Conservation (phyloP, 2,888 invertebrate genomes). For the Euplexia lucipara region DNA sequence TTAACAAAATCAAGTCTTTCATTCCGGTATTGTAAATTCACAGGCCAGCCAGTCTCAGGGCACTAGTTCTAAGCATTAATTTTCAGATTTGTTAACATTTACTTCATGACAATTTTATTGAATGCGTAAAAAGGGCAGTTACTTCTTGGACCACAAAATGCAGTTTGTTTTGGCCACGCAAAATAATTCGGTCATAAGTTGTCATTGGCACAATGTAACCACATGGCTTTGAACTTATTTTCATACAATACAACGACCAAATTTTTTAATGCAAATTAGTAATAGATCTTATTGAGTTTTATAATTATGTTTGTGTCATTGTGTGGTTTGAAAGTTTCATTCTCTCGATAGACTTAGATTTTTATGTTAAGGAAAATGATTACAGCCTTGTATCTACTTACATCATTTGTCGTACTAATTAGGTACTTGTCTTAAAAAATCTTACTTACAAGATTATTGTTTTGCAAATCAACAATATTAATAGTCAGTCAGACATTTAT, state of each 20-base stretch:
- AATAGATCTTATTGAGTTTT: slow-evolving; percentile 26
- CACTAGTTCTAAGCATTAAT: no score
- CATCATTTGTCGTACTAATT: background rate
- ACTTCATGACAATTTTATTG: no score
- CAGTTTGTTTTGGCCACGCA: slow-evolving; percentile 35
- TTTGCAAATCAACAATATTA: no score
- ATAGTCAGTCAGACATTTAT: no score
- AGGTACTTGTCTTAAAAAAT: no score
- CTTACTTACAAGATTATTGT: no score
- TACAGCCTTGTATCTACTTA: background rate
- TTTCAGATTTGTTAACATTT: no score
- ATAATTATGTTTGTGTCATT: slow-evolving; percentile 22
- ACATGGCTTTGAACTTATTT: slow-evolving; percentile 57
- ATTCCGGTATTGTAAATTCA: no score
- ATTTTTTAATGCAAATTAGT: slow-evolving; percentile 48
- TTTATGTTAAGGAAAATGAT: no score
- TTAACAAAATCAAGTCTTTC: no score
- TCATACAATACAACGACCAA: slow-evolving; percentile 47
- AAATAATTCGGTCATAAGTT: slow-evolving; percentile 35
- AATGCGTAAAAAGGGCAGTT: background rate
- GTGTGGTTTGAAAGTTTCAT: slow-evolving; percentile 15
- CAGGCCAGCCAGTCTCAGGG: no score
- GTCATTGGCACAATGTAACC: slow-evolving; percentile 26
- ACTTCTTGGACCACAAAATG: background rate
- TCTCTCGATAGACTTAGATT: background rate